phyloP scores from a whole-genome alignment of 2,888 invertebrate species.

The Schrankia costaestrigalis region DNA sequence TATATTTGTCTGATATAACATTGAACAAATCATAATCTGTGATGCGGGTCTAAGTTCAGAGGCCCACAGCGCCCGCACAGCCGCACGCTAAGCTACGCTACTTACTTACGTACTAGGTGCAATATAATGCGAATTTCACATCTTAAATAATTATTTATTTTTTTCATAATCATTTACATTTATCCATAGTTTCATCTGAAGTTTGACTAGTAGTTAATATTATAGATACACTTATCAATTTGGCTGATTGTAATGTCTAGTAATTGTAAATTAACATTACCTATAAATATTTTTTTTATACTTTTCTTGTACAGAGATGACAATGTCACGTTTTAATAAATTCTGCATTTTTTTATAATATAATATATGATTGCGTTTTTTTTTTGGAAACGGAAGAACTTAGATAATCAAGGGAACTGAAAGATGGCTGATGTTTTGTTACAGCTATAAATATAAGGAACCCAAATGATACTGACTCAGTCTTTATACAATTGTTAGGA shows the following conservation, averaged over 20 bases:
- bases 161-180: slow-evolving; percentile 50
- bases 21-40: no score
- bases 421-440: slow-evolving; percentile 19
- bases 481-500: slow-evolving; percentile 35
- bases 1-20: no score
- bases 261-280: slow-evolving; percentile 27
- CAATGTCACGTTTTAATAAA: slow-evolving; percentile 9
- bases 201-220: slow-evolving; percentile 36
- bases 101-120: slow-evolving; percentile 71
- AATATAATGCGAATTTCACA: slow-evolving; percentile 65
- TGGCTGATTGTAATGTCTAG: slow-evolving; percentile 38
- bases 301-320: slow-evolving; percentile 7
- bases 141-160: slow-evolving; percentile 44
- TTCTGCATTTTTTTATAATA: background rate
- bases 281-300: slow-evolving; percentile 6
- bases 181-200: slow-evolving; percentile 40
- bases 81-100: slow-evolving; percentile 58
- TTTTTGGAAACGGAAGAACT: slow-evolving; percentile 8
- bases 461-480: slow-evolving; percentile 28
- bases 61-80: slow-evolving; percentile 46
- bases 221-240: slow-evolving; percentile 32
- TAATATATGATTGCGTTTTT: slow-evolving; percentile 3
- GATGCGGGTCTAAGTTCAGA: no score
- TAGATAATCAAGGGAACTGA: slow-evolving; percentile 20
- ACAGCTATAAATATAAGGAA: slow-evolving; percentile 13